Evolutionary conservation across 1,140 invertebrate species (phyloP), one percentile per base, ranked within the genome.

Genomic region (Pentalonia nigronervosa): DNA sequence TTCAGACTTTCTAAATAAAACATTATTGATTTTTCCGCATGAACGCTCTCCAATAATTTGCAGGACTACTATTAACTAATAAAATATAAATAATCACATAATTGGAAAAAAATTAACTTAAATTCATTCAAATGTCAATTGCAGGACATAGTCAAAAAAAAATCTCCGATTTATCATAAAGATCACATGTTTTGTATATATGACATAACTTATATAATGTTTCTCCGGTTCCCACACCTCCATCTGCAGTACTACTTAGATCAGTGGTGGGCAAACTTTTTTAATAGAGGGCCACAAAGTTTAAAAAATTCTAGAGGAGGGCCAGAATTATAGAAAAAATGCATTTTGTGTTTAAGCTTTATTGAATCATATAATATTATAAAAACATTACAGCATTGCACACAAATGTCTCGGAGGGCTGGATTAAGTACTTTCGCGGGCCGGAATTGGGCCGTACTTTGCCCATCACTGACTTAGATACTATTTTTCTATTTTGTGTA

Each of bases 1-100:
- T 89, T 25, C 3, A 11, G 34, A 89, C 88, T 89, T 89, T 89
- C 50, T 89, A 89, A 89, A 89, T 89, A 23, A 14, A 36, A 36
- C 34, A 34, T 89, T 89, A 21, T 56, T 56, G 34, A 89, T 89
- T 89, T 56, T 89, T 89, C 48, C 50, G 11, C 48, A 89, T 48
- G 20, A 36, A 47, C n/a, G 4, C 45, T 47, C 45, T 47, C 45
- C 2, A n/a, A 14, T 3, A 47, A 25, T 45, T 86, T 11, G 60
- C 41, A 17, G 60, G n/a, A 17, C 30, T 17, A 11, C 17, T 4
- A 4, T 30, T 3, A 4, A 67, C 60, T 76, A 76, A 60, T 60
- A 60, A 4, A 41, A 41, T 41, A 60, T 60, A 25, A 25, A 60
- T 60, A 60, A 60, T 25, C n/a, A 47, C 83, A 47, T 86, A 17